Conservation (phyloP, 2,888 invertebrate genomes). For the Synanthedon tipuliformis region DNA sequence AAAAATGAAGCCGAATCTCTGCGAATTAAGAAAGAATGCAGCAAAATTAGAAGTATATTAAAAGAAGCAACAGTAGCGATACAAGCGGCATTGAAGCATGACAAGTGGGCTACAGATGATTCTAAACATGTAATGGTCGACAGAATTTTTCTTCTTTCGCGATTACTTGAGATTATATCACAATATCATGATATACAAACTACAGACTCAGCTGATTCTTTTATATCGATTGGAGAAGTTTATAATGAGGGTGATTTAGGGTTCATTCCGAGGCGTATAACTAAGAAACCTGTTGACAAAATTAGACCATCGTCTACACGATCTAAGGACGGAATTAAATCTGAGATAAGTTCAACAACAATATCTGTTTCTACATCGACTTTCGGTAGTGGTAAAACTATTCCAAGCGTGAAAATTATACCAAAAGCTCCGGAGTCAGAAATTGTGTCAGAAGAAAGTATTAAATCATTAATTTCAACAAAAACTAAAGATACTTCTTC, state of each 20-base stretch:
- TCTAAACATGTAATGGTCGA: constrained; percentile 51
- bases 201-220: constrained; percentile 48
- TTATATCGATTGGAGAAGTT: constrained; percentile 62
- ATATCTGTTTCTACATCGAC: constrained; percentile 23
- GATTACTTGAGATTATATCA: constrained; percentile 65
- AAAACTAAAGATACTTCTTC: constrained; percentile 26
- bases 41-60: constrained; percentile 68
- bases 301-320: constrained; percentile 9
- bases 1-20: constrained; percentile 49
- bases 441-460: constrained; percentile 31
- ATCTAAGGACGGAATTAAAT: constrained; percentile 13
- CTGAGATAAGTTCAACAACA: constrained; percentile 14
- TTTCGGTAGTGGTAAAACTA: constrained; percentile 38
- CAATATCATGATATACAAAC: constrained; percentile 49
- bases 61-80: constrained; percentile 73
- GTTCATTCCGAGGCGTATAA: constrained; percentile 67
- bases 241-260: constrained; percentile 77
- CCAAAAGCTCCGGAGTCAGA: constrained; percentile 23
- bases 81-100: constrained; percentile 67
- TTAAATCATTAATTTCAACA: constrained; percentile 43
- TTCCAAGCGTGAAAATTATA: constrained; percentile 43
- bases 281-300: constrained; percentile 25
- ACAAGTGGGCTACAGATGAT: constrained; percentile 43
- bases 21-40: constrained; percentile 63
- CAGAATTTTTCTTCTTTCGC: constrained; percentile 61